Evolutionary conservation across 2,797 vertebrate species (phyloP), one percentile per base, ranked within the genome.

Genomic region (Ctenochaetus hawaiiensis): DNA sequence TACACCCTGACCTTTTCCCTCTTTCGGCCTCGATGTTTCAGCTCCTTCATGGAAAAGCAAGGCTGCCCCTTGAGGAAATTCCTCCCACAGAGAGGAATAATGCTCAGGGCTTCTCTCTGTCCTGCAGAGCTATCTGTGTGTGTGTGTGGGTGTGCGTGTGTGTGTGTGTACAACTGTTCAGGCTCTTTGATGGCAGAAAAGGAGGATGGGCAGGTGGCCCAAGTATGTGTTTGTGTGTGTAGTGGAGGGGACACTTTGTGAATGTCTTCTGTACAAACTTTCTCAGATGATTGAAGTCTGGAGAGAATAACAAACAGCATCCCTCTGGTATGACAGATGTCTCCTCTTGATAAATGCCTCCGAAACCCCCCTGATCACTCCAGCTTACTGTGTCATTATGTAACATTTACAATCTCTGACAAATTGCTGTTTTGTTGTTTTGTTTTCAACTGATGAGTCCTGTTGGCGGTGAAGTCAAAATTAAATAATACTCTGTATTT

Each of bases 261-360:
- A 94, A 93, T 75, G 86, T 78, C 72, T 82, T 83, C 86, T 94
- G 84, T 92, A 85, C 87, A 94, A 94, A 87, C 85, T 49, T 88
- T 94, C 82, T 91, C 74, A 74, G 84, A 91, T 91, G 91, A 93
- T 93, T 92, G 91, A 94, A 91, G 91, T 93, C 68, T 65, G 66
- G 58, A 58, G 84, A 93, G 82, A 94, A 95, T 85, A 96, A 95
- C 93, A 96, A 96, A 95, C 94, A 94, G 61, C 71, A 49, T 76
- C 58, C 81, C 78, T 81, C 54, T 82, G 70, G 83, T 88, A 83
- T 91, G 93, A 90, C 95, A 96, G 94, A 95, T 96, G 95, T 95
- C 91, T 93, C 86, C 91, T 86, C 81, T 85, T 64, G 93, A 94
- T 93, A 92, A 90, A 90, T 54, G 45, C 90, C 89, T 93, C 86